phyloP scores from a whole-genome alignment of 2,888 invertebrate genomes.

The Auanema sp. region DNA sequence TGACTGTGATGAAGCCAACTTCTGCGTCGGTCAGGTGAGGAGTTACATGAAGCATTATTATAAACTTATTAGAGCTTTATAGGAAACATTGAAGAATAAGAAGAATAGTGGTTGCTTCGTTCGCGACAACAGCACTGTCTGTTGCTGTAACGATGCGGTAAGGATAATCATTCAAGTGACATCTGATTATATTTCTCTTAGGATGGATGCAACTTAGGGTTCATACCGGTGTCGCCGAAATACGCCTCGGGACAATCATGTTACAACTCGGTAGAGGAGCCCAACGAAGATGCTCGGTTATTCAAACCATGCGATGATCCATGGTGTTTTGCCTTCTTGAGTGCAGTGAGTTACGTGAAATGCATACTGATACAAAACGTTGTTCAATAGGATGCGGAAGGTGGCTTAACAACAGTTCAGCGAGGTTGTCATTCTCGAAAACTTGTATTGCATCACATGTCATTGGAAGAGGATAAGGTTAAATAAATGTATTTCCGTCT shows the following conservation, averaged over 20 bases:
- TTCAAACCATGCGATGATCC: constrained; percentile 51
- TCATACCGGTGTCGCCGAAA: constrained; percentile 30
- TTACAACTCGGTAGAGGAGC: constrained; percentile 34
- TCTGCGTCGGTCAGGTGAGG: constrained; percentile 29
- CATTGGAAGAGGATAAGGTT: constrained; percentile 33
- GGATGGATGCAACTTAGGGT: constrained; percentile 46
- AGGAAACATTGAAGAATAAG: constrained; percentile 37
- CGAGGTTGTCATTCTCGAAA: constrained; percentile 48
- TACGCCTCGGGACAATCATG: constrained; percentile 37
- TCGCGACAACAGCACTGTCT: constrained; percentile 36
- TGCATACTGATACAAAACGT: neutral
- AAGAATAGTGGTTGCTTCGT: constrained; percentile 42
- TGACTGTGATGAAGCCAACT: constrained; percentile 49
- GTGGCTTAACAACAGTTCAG: constrained; percentile 38
- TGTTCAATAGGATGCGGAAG: constrained; percentile 33
- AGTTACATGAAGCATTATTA: neutral
- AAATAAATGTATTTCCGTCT: neutral
- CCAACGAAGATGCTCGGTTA: constrained; percentile 30
- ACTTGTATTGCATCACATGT: constrained; percentile 46
- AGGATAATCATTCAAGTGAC: constrained; percentile 11
- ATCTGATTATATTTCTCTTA: constrained; percentile 3
- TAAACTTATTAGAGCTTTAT: constrained; percentile 1
- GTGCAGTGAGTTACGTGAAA: constrained; percentile 27
- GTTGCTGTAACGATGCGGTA: constrained; percentile 52
- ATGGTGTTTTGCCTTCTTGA: constrained; percentile 47